A percentile compares a stretch with the other conserved stretches of the same genome.
Conservation (phyloP, 1,140 invertebrate genomes). For the Ridgeia piscesae region DNA sequence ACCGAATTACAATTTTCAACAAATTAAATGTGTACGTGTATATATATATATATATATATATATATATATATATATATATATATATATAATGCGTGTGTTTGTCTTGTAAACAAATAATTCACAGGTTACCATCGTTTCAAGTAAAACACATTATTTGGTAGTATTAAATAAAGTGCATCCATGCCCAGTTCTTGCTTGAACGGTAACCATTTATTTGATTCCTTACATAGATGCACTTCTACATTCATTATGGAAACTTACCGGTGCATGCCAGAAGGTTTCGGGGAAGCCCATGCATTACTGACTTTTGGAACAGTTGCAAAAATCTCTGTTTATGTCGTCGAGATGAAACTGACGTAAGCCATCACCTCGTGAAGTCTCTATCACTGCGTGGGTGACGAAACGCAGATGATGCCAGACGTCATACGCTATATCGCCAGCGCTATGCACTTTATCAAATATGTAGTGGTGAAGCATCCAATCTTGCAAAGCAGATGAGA, state of each 20-base stretch:
- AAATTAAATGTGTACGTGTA: conserved; percentile 25
- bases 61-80: conserved; percentile 28
- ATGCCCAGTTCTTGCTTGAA: not conserved
- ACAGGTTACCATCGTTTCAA: not conserved
- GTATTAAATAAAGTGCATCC: not conserved
- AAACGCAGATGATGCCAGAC: not conserved
- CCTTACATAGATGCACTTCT: too few species aligned
- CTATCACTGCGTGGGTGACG: conserved; percentile 5
- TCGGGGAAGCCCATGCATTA: conserved; percentile 2
- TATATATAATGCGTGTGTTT: conserved; percentile 21
- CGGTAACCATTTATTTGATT: not conserved
- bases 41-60: conserved; percentile 31
- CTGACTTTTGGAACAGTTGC: not conserved
- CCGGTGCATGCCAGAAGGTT: not conserved
- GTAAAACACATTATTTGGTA: not conserved
- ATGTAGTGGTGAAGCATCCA: not conserved
- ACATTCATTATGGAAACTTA: not conserved
- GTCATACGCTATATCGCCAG: not conserved
- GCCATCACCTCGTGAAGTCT: not conserved
- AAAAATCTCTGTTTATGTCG: not conserved
- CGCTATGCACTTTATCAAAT: not conserved
- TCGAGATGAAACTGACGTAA: not conserved
- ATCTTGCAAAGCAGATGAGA: not conserved
- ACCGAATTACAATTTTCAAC: not conserved
- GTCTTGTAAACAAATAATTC: too few species aligned